These are phyloP conservation scores for Hypanus sabinus DNA, from an alignment of 2,113 vertebrate species.

Conservation along the genomic window DNA sequence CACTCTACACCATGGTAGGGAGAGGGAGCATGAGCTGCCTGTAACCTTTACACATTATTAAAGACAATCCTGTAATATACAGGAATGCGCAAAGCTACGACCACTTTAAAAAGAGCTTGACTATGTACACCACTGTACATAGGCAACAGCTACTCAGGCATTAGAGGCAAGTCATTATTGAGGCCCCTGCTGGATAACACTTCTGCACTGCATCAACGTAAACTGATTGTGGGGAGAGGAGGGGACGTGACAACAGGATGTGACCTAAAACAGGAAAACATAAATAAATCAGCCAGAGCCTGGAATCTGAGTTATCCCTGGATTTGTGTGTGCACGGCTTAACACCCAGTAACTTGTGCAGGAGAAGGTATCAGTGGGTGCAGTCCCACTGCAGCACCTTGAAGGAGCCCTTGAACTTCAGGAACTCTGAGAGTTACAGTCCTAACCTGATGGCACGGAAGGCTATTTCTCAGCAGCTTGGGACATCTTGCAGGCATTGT, in stretches of 20 bases:
- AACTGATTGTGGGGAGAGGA: background rate
- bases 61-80: slow-evolving; percentile 30
- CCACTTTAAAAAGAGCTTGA: background rate
- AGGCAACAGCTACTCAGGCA: background rate
- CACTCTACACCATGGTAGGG: background rate
- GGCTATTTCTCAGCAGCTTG: too few species aligned
- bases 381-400: background rate
- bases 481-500: background rate
- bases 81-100: background rate
- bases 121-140: background rate
- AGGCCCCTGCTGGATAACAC: background rate
- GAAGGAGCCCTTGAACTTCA: background rate
- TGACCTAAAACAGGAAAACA: background rate
- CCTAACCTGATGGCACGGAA: background rate
- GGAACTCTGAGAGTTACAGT: background rate
- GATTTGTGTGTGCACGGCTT: background rate
- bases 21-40: background rate
- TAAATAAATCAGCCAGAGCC: slow-evolving; percentile 3
- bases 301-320: background rate
- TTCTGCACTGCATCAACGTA: too few species aligned
- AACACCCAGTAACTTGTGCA: background rate
- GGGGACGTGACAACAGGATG: too few species aligned
- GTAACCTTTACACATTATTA: background rate
- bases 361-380: background rate
- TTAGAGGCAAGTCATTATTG: background rate